These are phyloP conservation scores for Grapholita molesta DNA, from an alignment of 1,140 invertebrate genomes.

Conservation along the genomic window DNA sequence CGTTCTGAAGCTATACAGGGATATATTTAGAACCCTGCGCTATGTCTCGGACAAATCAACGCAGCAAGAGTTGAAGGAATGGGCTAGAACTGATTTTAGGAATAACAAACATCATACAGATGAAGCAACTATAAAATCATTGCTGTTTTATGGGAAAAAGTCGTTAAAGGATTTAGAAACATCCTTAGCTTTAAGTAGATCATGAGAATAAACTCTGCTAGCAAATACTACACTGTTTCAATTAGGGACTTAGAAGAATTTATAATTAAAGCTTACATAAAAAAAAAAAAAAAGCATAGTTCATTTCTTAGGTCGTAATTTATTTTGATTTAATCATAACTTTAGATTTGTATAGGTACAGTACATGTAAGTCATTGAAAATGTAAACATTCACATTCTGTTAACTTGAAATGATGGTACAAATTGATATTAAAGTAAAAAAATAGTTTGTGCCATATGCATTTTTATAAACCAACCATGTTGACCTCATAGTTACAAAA, in stretches of 20 bases:
- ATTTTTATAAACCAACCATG: no score
- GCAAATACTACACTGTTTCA: not conserved
- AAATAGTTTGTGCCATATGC: no score
- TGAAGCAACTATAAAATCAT: constrained; percentile 84
- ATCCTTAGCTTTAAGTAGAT: constrained; percentile 79
- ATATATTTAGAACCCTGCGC: constrained; percentile 83
- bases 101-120: constrained; percentile 83
- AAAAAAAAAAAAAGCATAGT: not conserved
- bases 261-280: no score
- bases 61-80: constrained; percentile 81
- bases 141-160: constrained; percentile 84
- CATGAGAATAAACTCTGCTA: not conserved
- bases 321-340: not conserved
- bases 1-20: constrained; percentile 86
- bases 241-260: not conserved
- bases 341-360: not conserved
- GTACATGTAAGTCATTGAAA: not conserved
- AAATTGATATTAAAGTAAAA: not conserved
- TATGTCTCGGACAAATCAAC: constrained; percentile 82
- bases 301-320: not conserved
- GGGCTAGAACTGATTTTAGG: constrained; percentile 85
- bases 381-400: not conserved
- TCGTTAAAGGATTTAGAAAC: constrained; percentile 83
- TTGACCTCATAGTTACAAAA: no score
- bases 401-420: not conserved